A percentile compares a stretch with the other conserved stretches of the same genome.
phyloP scores from a whole-genome alignment of 1,140 invertebrate genomes.

The Cataglyphis hispanica region DNA sequence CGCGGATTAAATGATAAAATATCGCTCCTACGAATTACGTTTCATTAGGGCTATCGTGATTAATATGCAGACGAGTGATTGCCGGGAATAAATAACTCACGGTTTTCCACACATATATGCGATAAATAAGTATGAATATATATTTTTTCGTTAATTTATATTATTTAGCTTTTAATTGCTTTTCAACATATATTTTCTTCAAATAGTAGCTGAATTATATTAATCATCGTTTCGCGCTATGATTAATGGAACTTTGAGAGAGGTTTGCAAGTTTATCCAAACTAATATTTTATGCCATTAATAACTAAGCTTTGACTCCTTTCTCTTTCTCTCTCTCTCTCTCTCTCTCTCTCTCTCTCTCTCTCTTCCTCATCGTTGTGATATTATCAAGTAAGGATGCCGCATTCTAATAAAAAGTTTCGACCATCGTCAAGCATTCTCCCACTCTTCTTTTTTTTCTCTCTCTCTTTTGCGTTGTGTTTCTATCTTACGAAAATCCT shows the following conservation, averaged over 20 bases:
- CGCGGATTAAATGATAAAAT: conserved; percentile 60
- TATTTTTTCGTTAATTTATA: not conserved
- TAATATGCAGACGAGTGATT: conserved; percentile 32
- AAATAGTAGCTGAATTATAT: conserved; percentile 34
- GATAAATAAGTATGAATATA: not conserved
- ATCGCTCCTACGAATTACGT: conserved; percentile 49
- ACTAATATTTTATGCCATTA: conserved; percentile 48
- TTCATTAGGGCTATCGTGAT: conserved; percentile 48
- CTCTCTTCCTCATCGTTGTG: not conserved
- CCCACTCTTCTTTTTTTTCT: not conserved
- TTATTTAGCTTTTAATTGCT: conserved; percentile 15
- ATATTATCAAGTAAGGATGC: conserved; percentile 25
- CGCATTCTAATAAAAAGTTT: not conserved
- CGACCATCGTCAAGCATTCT: not conserved
- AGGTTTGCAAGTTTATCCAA: conserved; percentile 18
- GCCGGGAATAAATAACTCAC: conserved; percentile 40
- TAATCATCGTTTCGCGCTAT: conserved; percentile 26
- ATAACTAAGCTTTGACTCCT: conserved; percentile 42
- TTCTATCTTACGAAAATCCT: not conserved
- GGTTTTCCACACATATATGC: conserved; percentile 9
- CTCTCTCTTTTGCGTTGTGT: no score
- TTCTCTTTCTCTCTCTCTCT: no score
- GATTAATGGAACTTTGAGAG: conserved; percentile 45
- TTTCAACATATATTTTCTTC: not conserved
- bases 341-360: no score